Percentiles rank a stretch among this genome's conserved stretches.
phyloP scores from a whole-genome alignment of 2,888 invertebrate genomes.

The Mellilla xanthometata region DNA sequence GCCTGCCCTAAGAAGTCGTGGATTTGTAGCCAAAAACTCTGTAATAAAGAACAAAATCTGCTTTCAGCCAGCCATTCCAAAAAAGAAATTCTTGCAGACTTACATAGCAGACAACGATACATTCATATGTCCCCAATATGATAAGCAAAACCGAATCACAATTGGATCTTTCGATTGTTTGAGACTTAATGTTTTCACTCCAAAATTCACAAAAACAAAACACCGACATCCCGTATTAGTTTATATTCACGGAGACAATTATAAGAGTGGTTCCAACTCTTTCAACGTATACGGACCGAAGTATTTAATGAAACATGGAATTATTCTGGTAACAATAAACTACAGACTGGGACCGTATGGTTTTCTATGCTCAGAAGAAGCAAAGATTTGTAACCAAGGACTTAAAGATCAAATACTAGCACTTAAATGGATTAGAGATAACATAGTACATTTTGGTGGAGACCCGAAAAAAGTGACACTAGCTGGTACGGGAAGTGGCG shows the following conservation, averaged over 20 bases:
- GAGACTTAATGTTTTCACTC: constrained; percentile 84
- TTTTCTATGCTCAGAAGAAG: constrained; percentile 44
- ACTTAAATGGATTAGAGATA: constrained; percentile 38
- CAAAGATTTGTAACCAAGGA: constrained; percentile 45
- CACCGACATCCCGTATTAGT: constrained; percentile 42
- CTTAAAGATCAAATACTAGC: constrained; percentile 41
- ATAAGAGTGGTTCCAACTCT: constrained; percentile 36
- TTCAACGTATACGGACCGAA: constrained; percentile 36
- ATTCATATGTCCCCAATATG: constrained; percentile 44
- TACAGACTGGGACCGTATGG: constrained; percentile 49
- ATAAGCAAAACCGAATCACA: constrained; percentile 43
- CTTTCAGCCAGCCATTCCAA: constrained; percentile 22
- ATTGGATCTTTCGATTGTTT: constrained; percentile 79
- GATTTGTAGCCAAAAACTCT: too few species aligned
- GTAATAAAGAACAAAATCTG: too few species aligned
- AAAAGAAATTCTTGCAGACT: constrained; percentile 11
- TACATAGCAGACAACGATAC: constrained; percentile 34
- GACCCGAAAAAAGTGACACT: constrained; percentile 38
- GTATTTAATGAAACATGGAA: constrained; percentile 36
- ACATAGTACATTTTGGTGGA: constrained; percentile 43
- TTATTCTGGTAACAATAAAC: constrained; percentile 39
- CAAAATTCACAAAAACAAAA: constrained; percentile 34
- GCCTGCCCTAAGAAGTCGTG: too few species aligned
- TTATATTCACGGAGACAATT: constrained; percentile 47
- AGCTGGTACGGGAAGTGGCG: constrained; percentile 34